Base-by-base conservation (phyloP, 92 coral and sea anemone species). In the Micromussa lordhowensis region DNA sequence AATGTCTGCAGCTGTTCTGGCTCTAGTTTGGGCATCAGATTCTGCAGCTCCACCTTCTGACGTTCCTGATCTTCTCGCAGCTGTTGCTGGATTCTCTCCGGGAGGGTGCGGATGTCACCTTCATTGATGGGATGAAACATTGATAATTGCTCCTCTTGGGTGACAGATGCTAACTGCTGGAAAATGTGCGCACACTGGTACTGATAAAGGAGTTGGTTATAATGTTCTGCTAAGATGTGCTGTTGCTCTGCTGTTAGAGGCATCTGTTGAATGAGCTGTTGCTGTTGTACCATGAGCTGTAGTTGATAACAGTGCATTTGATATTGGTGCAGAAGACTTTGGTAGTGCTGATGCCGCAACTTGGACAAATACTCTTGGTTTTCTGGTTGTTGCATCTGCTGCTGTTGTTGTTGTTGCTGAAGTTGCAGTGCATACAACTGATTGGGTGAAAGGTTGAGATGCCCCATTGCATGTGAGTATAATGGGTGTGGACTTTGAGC, bases 361-460 rank as follows among this genome's bases (percentile, higher is more conserved):
- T 68, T 88, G 64, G 85, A 55, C 7, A 91, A 91, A 53, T 79
- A 84, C 86, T 86, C 86, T 26, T 81, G 90, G 4, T 91, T 93
- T 58, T 95, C 83, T 54, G 75, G 71, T 18, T 66, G n/a, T 53
- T 72, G 91, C 77, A 82, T 78, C 34, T 89, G 93, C 82, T 95
- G 94, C 66, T 83, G 91, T 28, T 89, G 91, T 22, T 89, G 92
- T n/a, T 93, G 95, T 59, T 94, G 94, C 55, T 91, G 96, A 53
- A 83, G 84, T 40, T 94, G 95, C 22, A 90, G 84, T 70, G 94
- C 92, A 82, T 95, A 91, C 32, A 93, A 66, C 75, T 95, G 93
- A 84, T 54, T 74, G 82, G 90, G 68, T 44, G 91, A 79, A 4
- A 91, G 78, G 83, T 80, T 91, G 28, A 83, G 88, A n/a, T 61